Evolutionary conservation across 2,797 vertebrate species (phyloP).

Genomic region (Pteronotus mesoamericanus): DNA sequence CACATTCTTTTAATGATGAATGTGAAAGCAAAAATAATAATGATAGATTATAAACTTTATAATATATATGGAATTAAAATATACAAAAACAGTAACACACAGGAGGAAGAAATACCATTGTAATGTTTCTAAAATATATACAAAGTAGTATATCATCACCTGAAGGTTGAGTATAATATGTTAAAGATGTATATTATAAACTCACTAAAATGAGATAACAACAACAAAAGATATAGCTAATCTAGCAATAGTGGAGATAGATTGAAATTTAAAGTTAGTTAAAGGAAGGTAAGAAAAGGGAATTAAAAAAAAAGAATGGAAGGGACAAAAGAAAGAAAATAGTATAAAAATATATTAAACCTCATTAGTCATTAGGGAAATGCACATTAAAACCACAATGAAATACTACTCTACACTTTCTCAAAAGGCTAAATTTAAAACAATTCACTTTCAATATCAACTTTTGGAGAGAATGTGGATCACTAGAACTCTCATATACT

Average conservation of each 20-base stretch:
- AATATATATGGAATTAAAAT: background rate
- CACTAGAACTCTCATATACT: background rate
- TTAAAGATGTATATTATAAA: background rate
- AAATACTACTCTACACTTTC: background rate
- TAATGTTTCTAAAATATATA: background rate
- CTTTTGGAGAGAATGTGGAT: background rate
- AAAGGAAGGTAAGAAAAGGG: background rate
- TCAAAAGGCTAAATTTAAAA: background rate
- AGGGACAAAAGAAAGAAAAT: background rate
- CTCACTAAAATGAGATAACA: background rate
- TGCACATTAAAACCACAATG: background rate
- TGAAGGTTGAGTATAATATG: background rate
- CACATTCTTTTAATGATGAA: background rate
- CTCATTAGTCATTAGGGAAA: background rate
- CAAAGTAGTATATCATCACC: background rate
- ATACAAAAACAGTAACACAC: background rate
- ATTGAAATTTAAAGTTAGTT: background rate
- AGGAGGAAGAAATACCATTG: background rate
- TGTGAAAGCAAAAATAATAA: constrained; percentile 5
- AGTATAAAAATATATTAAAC: background rate
- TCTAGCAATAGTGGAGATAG: background rate
- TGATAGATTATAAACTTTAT: background rate
- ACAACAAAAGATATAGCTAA: background rate
- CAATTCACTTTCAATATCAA: background rate
- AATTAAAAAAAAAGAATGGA: background rate